These are phyloP conservation scores for Nemoura dubitans DNA, from an alignment of 2,888 invertebrate species.

Conservation along the genomic window DNA sequence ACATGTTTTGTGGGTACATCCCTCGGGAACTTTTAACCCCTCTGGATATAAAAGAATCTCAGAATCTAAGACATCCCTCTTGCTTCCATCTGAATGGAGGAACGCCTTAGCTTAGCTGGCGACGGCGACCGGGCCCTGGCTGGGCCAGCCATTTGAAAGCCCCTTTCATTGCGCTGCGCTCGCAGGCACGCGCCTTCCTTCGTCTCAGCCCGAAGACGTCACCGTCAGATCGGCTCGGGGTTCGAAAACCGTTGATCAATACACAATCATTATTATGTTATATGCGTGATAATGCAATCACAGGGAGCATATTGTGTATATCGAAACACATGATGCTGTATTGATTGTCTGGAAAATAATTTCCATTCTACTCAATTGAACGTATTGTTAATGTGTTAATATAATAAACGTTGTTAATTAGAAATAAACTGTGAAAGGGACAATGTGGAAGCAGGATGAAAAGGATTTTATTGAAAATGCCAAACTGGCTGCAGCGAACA, in stretches of 20 bases:
- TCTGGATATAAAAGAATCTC: slow-evolving; percentile 30
- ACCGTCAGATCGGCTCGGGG: neutral
- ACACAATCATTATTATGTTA: slow-evolving; percentile 2
- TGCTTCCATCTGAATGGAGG: slow-evolving; percentile 18
- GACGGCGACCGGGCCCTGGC: neutral
- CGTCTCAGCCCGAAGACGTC: neutral
- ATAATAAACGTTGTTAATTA: neutral
- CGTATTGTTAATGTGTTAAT: neutral
- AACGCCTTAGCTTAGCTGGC: slow-evolving; percentile 37
- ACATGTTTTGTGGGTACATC: slow-evolving; percentile 42
- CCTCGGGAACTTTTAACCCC: slow-evolving; percentile 31
- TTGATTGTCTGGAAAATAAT: neutral
- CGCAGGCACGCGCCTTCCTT: slow-evolving; percentile 24
- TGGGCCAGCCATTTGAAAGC: neutral
- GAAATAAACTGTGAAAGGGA: neutral
- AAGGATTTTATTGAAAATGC: too few species aligned
- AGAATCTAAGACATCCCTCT: slow-evolving; percentile 34
- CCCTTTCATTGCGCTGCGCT: neutral
- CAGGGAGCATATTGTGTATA: neutral
- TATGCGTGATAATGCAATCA: neutral
- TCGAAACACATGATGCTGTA: neutral
- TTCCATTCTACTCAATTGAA: slow-evolving; percentile 3
- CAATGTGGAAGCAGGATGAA: neutral
- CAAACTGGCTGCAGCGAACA: too few species aligned
- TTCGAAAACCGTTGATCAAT: neutral